Evolutionary conservation across 2,797 vertebrate genomes (phyloP), one percentile per base, ranked within the genome.

Genomic region (Mormyrops attenuatus): DNA sequence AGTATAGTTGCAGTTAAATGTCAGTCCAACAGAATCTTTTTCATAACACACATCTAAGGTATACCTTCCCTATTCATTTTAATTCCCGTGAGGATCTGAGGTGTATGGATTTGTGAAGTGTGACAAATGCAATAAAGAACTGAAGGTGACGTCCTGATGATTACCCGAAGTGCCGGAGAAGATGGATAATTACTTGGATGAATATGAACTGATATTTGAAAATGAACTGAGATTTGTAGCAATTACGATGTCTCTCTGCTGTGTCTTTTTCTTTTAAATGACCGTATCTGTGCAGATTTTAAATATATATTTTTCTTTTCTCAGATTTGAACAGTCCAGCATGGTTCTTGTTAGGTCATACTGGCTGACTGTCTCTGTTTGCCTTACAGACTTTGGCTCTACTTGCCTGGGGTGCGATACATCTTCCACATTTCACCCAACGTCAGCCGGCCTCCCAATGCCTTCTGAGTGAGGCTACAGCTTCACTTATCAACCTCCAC

Each of bases 401-500:
- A n/a, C 49, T 38, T 77, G 41, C 89, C 89, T 73, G 82, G 7
- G 55, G 84, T 77, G 41, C 20, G 9, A 22, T 30, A 11, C n/a
- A 38, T 47, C 85, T 5, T 92, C 91, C 50, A 8, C 38, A 53
- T 57, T 89, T 57, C 47, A 2, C 44, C 38, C 53, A 80, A 57
- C 87, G 53, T 66, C 91, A 1, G 17, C 49, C 17, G 26, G 44
- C 50, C 50, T 84, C 85, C 63, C 22, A 66, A 89, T 89, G 89
- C 41, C 49, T 50, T 41, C 89, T 30, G 89, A 69, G 89, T 89
- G 89, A 89, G 30, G 60, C 6, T 30, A 1, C 47, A 63, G 22
- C 44, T 26, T 6, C 89, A n/a, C 53, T 47, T 57, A 53, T 5
- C 88, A 7, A 26, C 85, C 66, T 87, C 89, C 30, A 89, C 63